Evolutionary conservation across 2,797 vertebrate genomes (phyloP).

Genomic region (Cheirogaleus major): DNA sequence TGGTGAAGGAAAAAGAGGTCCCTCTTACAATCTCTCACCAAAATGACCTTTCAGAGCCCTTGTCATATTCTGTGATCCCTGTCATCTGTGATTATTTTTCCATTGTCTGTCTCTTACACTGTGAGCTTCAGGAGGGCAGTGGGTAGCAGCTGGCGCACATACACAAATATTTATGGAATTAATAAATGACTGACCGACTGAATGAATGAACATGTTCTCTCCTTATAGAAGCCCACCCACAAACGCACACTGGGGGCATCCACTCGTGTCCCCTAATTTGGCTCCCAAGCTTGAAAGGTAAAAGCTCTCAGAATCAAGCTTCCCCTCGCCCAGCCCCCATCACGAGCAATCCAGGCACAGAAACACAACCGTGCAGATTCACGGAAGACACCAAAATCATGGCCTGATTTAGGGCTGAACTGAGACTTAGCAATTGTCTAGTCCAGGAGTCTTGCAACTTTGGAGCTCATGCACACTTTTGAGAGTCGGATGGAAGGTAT

Average conservation of each 20-base stretch:
- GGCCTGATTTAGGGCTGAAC: background rate
- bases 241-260: background rate
- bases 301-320: background rate
- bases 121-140: background rate
- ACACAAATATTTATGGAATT: background rate
- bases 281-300: background rate
- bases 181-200: background rate
- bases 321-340: too few relatives aligned
- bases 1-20: background rate
- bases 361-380: background rate
- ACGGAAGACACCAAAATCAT: background rate
- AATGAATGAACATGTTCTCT: background rate
- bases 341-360: background rate
- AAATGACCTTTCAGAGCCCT: background rate
- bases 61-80: background rate
- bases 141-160: background rate
- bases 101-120: background rate
- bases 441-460: background rate
- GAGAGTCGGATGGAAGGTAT: background rate
- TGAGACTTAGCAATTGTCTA: background rate
- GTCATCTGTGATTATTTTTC: background rate
- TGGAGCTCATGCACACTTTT: background rate
- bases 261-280: background rate
- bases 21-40: background rate
- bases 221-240: background rate